Conservation (phyloP, 2,113 vertebrate species). For the Physeter macrocephalus region DNA sequence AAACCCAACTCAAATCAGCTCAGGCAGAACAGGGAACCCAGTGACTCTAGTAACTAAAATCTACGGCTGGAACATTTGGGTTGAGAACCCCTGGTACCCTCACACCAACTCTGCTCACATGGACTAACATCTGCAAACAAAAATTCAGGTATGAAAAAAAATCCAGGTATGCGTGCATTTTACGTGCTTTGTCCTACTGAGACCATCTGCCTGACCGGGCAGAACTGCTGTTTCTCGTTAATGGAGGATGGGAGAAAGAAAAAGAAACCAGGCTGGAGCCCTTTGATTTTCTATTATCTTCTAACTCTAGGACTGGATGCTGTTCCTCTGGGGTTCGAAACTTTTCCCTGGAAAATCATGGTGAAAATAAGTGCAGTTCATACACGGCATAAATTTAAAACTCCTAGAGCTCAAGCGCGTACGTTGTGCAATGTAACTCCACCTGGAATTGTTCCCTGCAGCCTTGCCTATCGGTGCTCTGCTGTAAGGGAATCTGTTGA, state of each 20-base stretch:
- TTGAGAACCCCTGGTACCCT: no score
- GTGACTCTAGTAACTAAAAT: background rate
- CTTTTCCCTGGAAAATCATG: background rate
- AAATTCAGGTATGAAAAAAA: background rate
- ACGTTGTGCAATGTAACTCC: fast-evolving
- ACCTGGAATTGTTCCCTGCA: background rate
- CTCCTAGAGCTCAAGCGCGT: background rate
- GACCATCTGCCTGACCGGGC: background rate
- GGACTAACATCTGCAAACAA: fast-evolving
- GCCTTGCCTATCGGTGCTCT: background rate
- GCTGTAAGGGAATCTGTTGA: background rate
- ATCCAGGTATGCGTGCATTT: fast-evolving
- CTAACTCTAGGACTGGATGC: background rate
- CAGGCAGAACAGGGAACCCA: no score
- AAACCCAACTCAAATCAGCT: background rate
- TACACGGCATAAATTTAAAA: background rate
- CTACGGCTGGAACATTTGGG: fast-evolving
- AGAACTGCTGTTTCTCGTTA: background rate
- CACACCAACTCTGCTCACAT: background rate
- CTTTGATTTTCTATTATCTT: background rate
- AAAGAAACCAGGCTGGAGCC: background rate
- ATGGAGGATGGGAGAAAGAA: background rate
- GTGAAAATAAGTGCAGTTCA: background rate
- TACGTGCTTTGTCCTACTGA: background rate
- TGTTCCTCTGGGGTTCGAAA: background rate